These are phyloP conservation scores for Exaiptasia diaphana DNA, from an alignment of 64 coral and sea anemone genomes.

Conservation along the genomic window DNA sequence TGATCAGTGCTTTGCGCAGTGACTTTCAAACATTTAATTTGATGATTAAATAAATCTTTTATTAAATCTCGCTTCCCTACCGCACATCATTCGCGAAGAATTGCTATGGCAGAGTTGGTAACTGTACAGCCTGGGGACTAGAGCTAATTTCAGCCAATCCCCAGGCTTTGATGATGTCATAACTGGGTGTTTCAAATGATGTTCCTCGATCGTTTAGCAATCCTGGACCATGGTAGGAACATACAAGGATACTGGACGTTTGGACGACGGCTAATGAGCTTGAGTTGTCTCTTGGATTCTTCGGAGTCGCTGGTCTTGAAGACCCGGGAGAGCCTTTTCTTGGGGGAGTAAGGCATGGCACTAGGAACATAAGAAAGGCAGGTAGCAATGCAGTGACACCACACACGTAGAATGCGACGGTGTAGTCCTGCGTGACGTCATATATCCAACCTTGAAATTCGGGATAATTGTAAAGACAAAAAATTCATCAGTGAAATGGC, in stretches of 20 bases:
- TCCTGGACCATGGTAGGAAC: background rate
- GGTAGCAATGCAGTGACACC: slow-evolving; percentile 56
- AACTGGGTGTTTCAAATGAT: background rate
- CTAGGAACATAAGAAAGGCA: slow-evolving; percentile 55
- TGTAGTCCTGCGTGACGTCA: slow-evolving; percentile 68
- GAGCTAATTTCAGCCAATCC: background rate
- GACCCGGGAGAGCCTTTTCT: background rate
- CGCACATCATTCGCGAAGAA: no score
- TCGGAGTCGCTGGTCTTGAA: background rate
- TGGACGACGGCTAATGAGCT: no score
- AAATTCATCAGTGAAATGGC: background rate
- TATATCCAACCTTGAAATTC: slow-evolving; percentile 77
- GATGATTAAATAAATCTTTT: no score
- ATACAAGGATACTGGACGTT: no score
- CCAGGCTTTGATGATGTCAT: background rate
- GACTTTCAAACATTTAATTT: no score
- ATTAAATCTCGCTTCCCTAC: no score
- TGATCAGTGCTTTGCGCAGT: no score
- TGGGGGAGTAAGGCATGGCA: slow-evolving; percentile 42
- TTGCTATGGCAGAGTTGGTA: no score
- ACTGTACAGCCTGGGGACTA: no score
- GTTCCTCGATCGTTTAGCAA: background rate
- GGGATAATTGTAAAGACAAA: background rate
- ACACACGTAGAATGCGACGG: slow-evolving; percentile 73
- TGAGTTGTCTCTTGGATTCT: background rate